A percentile compares a stretch with the other conserved stretches of the same genome.
Conservation (phyloP, 2,113 vertebrate species). For the Seriola dumerili region DNA sequence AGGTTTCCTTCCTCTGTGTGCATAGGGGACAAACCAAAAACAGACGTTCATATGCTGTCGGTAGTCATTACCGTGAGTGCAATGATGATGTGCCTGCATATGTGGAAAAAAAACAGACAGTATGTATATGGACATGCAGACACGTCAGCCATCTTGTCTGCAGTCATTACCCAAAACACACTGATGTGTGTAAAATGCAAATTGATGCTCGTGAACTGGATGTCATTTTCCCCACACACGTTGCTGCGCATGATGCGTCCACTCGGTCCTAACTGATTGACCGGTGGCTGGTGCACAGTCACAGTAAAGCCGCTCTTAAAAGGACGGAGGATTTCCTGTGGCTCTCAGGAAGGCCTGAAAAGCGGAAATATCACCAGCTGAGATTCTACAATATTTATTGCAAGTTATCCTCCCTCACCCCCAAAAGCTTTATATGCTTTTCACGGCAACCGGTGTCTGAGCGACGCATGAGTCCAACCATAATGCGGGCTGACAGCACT, state of each 20-base stretch:
- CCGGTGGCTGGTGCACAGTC: neutral
- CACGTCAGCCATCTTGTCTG: slow-evolving; percentile 45
- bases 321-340: slow-evolving; percentile 54
- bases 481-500: slow-evolving; percentile 41
- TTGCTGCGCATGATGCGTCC: slow-evolving; percentile 1
- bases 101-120: neutral
- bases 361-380: slow-evolving; percentile 49
- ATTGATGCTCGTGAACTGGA: neutral
- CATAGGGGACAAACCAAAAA: slow-evolving; percentile 47
- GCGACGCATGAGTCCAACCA: slow-evolving; percentile 11
- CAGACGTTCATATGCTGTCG: slow-evolving; percentile 60
- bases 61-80: slow-evolving; percentile 44
- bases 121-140: slow-evolving; percentile 16
- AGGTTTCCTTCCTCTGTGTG: slow-evolving; percentile 47
- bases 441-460: slow-evolving; percentile 9
- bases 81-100: slow-evolving; percentile 39
- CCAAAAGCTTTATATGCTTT: slow-evolving; percentile 19
- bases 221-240: neutral
- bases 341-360: slow-evolving; percentile 42
- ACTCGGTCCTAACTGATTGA: neutral
- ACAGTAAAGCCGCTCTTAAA: slow-evolving; percentile 23
- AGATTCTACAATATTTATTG: slow-evolving; percentile 42
- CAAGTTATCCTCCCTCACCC: slow-evolving; percentile 11
- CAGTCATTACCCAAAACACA: slow-evolving; percentile 39
- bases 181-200: slow-evolving; percentile 26